phyloP scores from a whole-genome alignment of 2,113 vertebrate species.

The Phycodurus eques region DNA sequence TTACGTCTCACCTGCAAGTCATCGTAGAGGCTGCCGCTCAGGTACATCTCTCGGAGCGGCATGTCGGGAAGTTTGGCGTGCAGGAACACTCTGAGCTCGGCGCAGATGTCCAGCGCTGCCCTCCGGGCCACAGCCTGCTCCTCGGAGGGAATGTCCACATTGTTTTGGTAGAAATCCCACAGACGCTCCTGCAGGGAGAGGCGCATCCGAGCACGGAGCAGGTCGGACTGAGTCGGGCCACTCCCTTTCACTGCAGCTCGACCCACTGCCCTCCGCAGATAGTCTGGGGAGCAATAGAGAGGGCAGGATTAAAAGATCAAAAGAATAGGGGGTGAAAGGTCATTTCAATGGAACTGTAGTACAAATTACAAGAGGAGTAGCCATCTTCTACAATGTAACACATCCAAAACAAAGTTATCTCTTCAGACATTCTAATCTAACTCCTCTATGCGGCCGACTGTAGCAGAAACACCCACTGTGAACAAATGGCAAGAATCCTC shows the following conservation, averaged over 20 bases:
- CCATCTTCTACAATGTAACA: background rate
- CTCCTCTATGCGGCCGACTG: constrained; percentile 15
- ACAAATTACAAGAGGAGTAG: background rate
- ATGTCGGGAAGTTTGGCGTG: constrained; percentile 93
- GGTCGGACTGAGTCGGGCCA: constrained; percentile 71
- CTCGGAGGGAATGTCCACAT: constrained; percentile 81
- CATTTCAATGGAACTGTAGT: background rate
- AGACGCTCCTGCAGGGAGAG: constrained; percentile 93
- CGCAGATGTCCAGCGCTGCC: constrained; percentile 92
- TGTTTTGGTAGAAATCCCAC: constrained; percentile 82
- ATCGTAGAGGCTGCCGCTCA: constrained; percentile 94
- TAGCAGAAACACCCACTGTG: constrained; percentile 64
- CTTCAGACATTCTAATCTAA: constrained; percentile 3
- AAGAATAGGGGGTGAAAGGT: background rate
- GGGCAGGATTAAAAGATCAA: background rate
- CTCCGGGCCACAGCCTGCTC: constrained; percentile 89
- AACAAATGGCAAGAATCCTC: constrained; percentile 61
- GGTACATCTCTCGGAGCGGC: constrained; percentile 96
- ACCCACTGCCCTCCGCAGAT: constrained; percentile 53
- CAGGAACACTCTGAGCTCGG: constrained; percentile 89
- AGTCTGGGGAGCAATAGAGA: constrained; percentile 48
- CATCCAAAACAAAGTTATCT: background rate
- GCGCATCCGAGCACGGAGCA: constrained; percentile 87
- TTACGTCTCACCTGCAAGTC: constrained; percentile 83
- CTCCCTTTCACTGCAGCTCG: constrained; percentile 51